Evolutionary conservation across 2,888 invertebrate species (phyloP).

Genomic region (Eupeodes latifasciatus): DNA sequence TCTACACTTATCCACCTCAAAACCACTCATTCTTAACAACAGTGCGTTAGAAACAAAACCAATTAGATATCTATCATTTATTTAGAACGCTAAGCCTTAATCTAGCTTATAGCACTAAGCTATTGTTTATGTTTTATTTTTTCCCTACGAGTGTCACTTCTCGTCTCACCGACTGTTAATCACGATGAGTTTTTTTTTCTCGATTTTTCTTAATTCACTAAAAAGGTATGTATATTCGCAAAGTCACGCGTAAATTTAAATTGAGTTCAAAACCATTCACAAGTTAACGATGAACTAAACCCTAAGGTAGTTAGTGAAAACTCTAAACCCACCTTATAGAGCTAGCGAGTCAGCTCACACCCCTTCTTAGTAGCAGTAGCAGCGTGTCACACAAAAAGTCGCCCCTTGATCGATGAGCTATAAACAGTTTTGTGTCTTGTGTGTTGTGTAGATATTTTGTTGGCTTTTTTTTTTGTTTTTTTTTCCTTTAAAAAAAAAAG

Average conservation of each 20-base stretch:
- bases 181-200: slow-evolving; percentile 30
- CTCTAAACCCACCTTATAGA: slow-evolving; percentile 77
- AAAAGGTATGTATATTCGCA: slow-evolving; percentile 11
- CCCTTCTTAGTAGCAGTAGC: slow-evolving; percentile 42
- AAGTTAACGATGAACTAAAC: slow-evolving; percentile 81
- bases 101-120: slow-evolving; percentile 17
- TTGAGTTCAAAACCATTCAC: slow-evolving; percentile 82
- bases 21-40: slow-evolving; percentile 42
- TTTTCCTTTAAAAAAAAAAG: slow-evolving; percentile 15
- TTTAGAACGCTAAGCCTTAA: slow-evolving; percentile 7
- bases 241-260: slow-evolving; percentile 66
- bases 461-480: background rate
- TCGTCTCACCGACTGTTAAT: slow-evolving; percentile 49
- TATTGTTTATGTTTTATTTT: slow-evolving; percentile 33
- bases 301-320: slow-evolving; percentile 79
- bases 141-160: background rate
- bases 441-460: slow-evolving; percentile 30
- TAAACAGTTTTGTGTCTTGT: slow-evolving; percentile 43
- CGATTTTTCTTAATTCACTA: background rate
- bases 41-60: too few species aligned
- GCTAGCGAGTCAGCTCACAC: slow-evolving; percentile 31
- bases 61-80: background rate
- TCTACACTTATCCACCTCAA: slow-evolving; percentile 25
- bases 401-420: slow-evolving; percentile 72
- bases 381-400: slow-evolving; percentile 57